Evolutionary conservation across 2,888 invertebrate genomes (phyloP), one percentile per base, ranked within the genome.

Genomic region (Apodemia duryi): DNA sequence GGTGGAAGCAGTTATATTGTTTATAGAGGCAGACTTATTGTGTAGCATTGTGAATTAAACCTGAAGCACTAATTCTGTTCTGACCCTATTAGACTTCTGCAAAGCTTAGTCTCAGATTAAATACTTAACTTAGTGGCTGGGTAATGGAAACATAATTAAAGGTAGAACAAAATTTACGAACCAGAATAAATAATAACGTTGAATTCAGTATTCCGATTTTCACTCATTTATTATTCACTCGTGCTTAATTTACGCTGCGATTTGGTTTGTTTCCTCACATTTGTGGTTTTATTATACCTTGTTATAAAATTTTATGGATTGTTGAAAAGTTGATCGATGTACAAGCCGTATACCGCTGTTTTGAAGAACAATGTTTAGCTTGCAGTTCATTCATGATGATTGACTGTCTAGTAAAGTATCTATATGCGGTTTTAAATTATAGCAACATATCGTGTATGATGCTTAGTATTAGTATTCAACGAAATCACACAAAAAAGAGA

Each of bases 21-120:
- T 46, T 61, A n/a, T n/a, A 61, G 13, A 28, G 54, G 38, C 46
- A 63, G 29, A 61, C 41, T 64, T 52, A 28, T 41, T 61, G 35
- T 46, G 11, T 10, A 4, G 43, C 9, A 61, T 21, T 54, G 28
- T 54, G 10, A 54, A 28, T 52, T 52, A 28, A 52, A 54, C 29
- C 28, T 28, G 29, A 54, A 28, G 54, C 29, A 29, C 54, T 54
- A 54, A 54, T 54, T 54, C 54, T 54, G 11, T 28, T 29, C 29
- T 54, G 54, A 54, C 54, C 54, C 11, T 29, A 29, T 54, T 54
- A 54, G 54, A 54, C 29, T 54, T 11, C 11, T 29, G 54, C 28
- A 29, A 29, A 54, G 54, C 28, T 28, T 10, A 52, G 21, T 54
- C 54, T 54, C 54, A 54, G 54, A 28, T 54, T 54, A 54, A 29